These are phyloP conservation scores for Sebastes iracundus DNA, from an alignment of 2,797 vertebrate genomes.

Conservation along the genomic window DNA sequence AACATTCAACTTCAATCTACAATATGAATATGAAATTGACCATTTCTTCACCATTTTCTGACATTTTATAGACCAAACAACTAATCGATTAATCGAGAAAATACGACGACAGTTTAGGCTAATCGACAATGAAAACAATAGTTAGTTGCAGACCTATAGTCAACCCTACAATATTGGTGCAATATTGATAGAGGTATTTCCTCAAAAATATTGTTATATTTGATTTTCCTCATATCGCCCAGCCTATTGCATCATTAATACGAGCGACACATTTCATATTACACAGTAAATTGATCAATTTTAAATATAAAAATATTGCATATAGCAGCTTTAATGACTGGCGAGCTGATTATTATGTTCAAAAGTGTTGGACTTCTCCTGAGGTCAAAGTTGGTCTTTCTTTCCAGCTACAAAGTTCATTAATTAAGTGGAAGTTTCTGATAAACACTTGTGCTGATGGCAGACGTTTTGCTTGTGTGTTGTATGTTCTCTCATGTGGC, in stretches of 20 bases:
- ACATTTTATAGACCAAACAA: no score
- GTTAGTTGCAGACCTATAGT: no score
- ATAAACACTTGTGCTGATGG: constrained; percentile 22
- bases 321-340: background rate
- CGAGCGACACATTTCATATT: fast-evolving
- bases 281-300: background rate
- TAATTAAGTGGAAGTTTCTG: constrained; percentile 27
- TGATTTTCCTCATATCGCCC: no score
- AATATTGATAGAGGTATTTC: no score
- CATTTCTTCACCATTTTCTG: background rate
- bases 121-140: no score
- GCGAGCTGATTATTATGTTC: background rate
- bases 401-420: constrained; percentile 7
- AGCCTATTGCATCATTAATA: no score
- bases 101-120: no score
- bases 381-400: background rate
- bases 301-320: background rate
- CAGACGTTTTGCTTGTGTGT: constrained; percentile 27
- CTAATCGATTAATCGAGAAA: no score
- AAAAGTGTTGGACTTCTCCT: background rate
- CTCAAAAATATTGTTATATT: no score
- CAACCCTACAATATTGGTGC: fast-evolving
- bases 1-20: background rate
- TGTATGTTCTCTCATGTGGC: constrained; percentile 49
- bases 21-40: background rate